Base-by-base conservation (phyloP, 2,797 vertebrate genomes). In the Peromyscus attwateri region DNA sequence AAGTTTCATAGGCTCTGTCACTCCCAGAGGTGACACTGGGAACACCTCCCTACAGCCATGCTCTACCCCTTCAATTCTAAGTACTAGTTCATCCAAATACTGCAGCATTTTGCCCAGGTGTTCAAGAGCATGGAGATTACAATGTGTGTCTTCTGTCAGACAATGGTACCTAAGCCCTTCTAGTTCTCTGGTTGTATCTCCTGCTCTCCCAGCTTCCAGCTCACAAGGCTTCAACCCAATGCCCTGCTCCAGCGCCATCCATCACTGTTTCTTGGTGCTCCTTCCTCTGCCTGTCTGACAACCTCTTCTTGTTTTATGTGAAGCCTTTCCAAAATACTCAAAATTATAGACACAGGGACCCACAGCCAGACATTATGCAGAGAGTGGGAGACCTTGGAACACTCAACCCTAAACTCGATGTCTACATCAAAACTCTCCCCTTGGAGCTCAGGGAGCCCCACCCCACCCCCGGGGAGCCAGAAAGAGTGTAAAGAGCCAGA, bases 91-190 rank as follows among this genome's bases (percentile, higher is more conserved):
- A 40, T 25, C 0, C 12, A 52, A 31, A 64, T 2, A 23, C 29
- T 29, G 19, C 46, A 31, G 68, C n/a, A 21, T 40, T 46, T 27
- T 16, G 40, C 29, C 19, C n/a, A 12, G n/a, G 19, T 40, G 23
- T 52, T 64, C 34, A 37, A 49, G 60, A 34, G 12, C 21, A 1
- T 6, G 49, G 14, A 68, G 40, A 6, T 0, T 11, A 34, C 23
- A 34, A 3, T 8, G 16, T 14, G 4, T 23, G 76, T 31, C 6
- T 57, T 27, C 71, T 37, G 43, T 52, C 0, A 4, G 14, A 31
- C 80, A 8, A 0, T 2, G 73, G 57, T 55, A 10, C 29, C 14
- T 31, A 3, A 34, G 31, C 0, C 46, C n/a, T 60, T 1, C 0
- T 1, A 6, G 52, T 14, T 52, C 82, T 60, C 46, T 14, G 34